phyloP scores from a whole-genome alignment of 2,113 vertebrate genomes.

The Notothenia coriiceps region DNA sequence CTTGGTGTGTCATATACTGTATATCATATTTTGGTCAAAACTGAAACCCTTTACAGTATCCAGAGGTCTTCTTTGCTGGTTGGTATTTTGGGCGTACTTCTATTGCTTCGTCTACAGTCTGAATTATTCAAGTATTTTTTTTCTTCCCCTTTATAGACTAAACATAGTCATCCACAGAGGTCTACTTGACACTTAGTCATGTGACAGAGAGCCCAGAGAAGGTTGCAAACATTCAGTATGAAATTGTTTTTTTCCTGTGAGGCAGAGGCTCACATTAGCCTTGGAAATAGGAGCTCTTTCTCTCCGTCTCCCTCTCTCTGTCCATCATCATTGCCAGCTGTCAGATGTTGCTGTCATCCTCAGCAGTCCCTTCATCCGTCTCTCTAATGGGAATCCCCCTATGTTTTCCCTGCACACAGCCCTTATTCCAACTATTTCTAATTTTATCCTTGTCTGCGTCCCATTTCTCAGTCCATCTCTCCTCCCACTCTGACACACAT shows the following conservation, averaged over 20 bases:
- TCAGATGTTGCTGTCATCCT: constrained; percentile 73
- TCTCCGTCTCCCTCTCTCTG: constrained; percentile 49
- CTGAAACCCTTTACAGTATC: neutral
- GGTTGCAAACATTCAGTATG: constrained; percentile 32
- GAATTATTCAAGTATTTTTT: constrained; percentile 14
- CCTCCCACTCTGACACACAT: constrained; percentile 33
- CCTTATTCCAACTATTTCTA: constrained; percentile 46
- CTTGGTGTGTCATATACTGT: no score
- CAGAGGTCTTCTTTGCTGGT: neutral
- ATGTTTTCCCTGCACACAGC: constrained; percentile 47
- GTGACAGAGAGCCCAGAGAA: constrained; percentile 23
- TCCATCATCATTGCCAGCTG: constrained; percentile 69
- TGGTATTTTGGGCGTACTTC: neutral
- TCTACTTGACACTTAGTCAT: constrained; percentile 24
- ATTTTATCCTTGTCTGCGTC: constrained; percentile 4
- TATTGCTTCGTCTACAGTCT: constrained; percentile 9
- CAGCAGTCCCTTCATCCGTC: constrained; percentile 70
- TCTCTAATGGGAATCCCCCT: constrained; percentile 74
- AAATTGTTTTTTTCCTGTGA: constrained; percentile 35
- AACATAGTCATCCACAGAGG: neutral
- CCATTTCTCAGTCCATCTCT: constrained; percentile 33
- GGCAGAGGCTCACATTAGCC: constrained; percentile 40
- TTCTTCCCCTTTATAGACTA: constrained; percentile 3
- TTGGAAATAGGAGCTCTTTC: constrained; percentile 42
- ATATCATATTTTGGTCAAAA: no score